Conservation (phyloP, 2,113 vertebrate species). For the Grus americana region DNA sequence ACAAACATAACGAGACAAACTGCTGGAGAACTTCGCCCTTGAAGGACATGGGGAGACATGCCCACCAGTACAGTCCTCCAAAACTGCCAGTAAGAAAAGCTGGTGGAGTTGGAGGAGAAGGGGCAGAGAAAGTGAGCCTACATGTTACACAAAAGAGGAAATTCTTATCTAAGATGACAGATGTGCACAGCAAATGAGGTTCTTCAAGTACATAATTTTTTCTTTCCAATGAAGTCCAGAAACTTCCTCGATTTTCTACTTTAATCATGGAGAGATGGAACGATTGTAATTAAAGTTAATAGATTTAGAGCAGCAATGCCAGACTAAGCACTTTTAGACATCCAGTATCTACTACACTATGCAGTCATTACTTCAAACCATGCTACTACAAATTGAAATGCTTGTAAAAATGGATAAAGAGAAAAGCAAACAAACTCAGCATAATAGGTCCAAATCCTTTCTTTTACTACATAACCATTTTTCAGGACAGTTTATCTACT, state of each 20-base stretch:
- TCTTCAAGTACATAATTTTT: not conserved
- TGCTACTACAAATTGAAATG: not conserved
- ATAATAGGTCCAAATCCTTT: not conserved
- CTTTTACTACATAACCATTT: not conserved
- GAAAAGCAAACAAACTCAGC: not conserved
- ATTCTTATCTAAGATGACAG: not conserved
- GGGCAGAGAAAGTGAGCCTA: not conserved
- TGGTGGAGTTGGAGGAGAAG: not conserved
- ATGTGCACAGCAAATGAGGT: not conserved
- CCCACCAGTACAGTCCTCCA: not conserved
- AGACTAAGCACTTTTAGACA: not conserved
- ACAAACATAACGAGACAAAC: fast-evolving
- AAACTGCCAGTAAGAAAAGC: not conserved
- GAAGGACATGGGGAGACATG: fast-evolving
- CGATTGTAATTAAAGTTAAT: not conserved
- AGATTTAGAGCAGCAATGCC: not conserved
- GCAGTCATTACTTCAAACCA: not conserved
- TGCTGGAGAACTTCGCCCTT: not conserved
- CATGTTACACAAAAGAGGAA: not conserved
- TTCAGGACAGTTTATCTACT: not conserved
- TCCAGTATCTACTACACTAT: not conserved
- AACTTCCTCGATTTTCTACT: not conserved
- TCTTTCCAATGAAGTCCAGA: not conserved
- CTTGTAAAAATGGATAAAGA: not conserved
- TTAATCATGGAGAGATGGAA: not conserved